Percentiles rank a stretch among this genome's conserved stretches.
Evolutionary conservation across 2,797 vertebrate genomes (phyloP).

Genomic region (Darevskia nairensis): DNA sequence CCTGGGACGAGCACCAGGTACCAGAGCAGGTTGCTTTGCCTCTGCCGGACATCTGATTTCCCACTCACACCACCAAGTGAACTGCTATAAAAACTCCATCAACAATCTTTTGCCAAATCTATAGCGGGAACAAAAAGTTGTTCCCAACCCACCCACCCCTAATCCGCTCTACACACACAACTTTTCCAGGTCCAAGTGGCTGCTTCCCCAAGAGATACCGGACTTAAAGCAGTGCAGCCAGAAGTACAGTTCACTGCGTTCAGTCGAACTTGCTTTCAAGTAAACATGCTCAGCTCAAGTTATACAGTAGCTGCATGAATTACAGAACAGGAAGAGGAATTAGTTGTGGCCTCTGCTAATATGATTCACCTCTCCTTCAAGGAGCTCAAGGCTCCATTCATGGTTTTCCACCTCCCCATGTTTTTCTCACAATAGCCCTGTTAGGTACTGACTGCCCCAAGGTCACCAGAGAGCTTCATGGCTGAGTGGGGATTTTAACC

Average conservation of each 20-base stretch:
- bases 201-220: slow-evolving; percentile 21
- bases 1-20: too few species aligned
- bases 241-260: background rate
- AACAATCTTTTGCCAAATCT: slow-evolving; percentile 43
- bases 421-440: too few species aligned
- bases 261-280: background rate
- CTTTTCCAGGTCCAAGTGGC: slow-evolving; percentile 39
- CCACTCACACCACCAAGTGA: slow-evolving; percentile 49
- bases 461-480: too few species aligned
- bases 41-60: slow-evolving; percentile 21
- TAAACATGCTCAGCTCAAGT: background rate
- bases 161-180: background rate
- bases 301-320: fast-evolving
- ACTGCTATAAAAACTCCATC: slow-evolving; percentile 52
- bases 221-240: background rate
- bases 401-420: too few species aligned
- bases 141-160: too few species aligned
- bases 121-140: slow-evolving; percentile 33
- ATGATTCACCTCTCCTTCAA: too few species aligned
- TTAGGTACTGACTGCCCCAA: too few species aligned
- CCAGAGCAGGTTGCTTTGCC: too few species aligned
- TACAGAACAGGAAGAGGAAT: background rate
- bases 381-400: too few species aligned
- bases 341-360: fast-evolving
- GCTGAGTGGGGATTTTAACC: too few species aligned